Evolutionary conservation across 2,888 invertebrate genomes (phyloP), one percentile per base, ranked within the genome.

Genomic region (Lagria hirta): DNA sequence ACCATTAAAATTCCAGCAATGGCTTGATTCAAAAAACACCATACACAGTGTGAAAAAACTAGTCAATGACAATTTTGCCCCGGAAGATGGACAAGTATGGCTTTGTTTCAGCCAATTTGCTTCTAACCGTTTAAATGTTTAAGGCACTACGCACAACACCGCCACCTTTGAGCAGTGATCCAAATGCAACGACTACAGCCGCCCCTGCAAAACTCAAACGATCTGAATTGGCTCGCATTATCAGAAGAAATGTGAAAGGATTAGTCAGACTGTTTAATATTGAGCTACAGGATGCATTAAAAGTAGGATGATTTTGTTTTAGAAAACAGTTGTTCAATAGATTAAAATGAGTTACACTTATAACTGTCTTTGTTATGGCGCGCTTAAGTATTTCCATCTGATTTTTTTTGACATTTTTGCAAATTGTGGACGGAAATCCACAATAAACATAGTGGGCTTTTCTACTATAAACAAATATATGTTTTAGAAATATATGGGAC

Each of bases 1-100:
- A n/a, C n/a, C n/a, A n/a, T n/a, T n/a, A n/a, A n/a, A n/a, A n/a
- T 71, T 69, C 44, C 49, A 77, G 77, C 73, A 75, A 58, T 70
- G 73, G 57, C 70, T 69, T 49, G 77, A 78, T 35, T 77, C 77
- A 0, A 68, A 61, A 48, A 70, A 73, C 29, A 76, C 77, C 1
- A 57, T 73, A 13, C 62, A 68, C 45, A 72, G 70, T 52, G 72
- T 77, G 17, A 69, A 65, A 30, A 55, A 60, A 17, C 55, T 75
- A 23, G 53, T 77, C 10, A 70, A 68, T 48, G 66, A 68, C 20
- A 70, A 71, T 46, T 66, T 74, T 45, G 43, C 65, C 10, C 70
- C 73, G 5, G 73, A 73, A 43, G 62, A 65, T 53, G 55, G 54
- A 20, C 57, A 62, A 15, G 70, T 70, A 61, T 63, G n/a, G n/a